Percentiles rank a stretch among this genome's conserved stretches.
phyloP scores from a whole-genome alignment of 2,888 invertebrate species.

The Lamellibrachia satsuma region DNA sequence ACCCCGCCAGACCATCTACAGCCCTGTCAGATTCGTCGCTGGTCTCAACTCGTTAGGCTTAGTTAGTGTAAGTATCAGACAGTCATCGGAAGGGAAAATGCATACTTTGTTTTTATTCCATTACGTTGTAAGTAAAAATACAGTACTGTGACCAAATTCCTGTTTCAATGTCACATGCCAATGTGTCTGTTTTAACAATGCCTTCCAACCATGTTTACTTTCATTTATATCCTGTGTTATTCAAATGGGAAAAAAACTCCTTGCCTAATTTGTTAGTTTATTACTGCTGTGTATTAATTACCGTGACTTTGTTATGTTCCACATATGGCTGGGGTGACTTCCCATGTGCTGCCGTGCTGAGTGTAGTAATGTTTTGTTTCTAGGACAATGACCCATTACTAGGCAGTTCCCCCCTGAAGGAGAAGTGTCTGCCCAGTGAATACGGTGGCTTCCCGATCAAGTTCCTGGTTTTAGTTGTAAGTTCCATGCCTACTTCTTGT shows the following conservation, averaged over 20 bases:
- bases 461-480: slow-evolving; percentile 81
- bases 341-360: background rate
- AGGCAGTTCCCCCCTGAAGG: slow-evolving; percentile 62
- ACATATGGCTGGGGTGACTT: too few species aligned
- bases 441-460: slow-evolving; percentile 82
- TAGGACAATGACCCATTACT: slow-evolving; percentile 67
- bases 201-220: background rate
- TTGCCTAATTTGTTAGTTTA: too few species aligned
- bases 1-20: slow-evolving; percentile 58
- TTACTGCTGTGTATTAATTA: too few species aligned
- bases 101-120: background rate
- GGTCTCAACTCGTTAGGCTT: slow-evolving; percentile 49
- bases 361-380: slow-evolving; percentile 33
- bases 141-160: background rate
- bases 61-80: slow-evolving; percentile 48
- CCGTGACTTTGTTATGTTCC: too few species aligned
- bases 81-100: background rate
- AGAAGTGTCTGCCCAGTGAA: slow-evolving; percentile 62
- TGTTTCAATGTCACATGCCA: background rate
- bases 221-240: background rate
- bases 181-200: background rate
- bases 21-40: slow-evolving; percentile 61
- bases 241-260: background rate
- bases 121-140: background rate
- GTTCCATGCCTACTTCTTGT: slow-evolving; percentile 41